phyloP scores from a whole-genome alignment of 2,113 vertebrate species.

The Cisticola juncidis region DNA sequence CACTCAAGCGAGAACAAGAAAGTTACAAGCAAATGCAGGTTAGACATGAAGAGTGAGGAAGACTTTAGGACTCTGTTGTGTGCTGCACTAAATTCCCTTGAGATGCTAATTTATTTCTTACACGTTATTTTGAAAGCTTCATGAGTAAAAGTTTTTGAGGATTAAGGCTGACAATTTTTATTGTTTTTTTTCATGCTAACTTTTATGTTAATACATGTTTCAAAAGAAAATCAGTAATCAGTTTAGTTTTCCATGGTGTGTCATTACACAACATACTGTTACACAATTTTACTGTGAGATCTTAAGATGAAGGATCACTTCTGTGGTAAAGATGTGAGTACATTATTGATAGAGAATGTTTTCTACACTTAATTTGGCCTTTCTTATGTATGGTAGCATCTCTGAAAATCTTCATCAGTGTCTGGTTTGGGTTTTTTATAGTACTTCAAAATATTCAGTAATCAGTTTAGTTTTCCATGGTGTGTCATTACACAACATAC shows the following conservation, averaged over 20 bases:
- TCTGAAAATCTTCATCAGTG: background rate
- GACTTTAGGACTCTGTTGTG: background rate
- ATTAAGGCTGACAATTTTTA: background rate
- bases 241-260: background rate
- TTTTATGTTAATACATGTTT: background rate
- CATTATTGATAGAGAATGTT: background rate
- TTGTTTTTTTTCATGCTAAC: background rate
- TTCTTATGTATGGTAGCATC: background rate
- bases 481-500: background rate
- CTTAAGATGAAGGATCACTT: background rate
- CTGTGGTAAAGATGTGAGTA: background rate
- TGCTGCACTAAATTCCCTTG: background rate
- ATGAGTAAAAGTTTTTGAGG: background rate
- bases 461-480: background rate
- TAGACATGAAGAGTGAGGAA: background rate
- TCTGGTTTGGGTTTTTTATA: background rate
- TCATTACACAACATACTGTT: background rate
- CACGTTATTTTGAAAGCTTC: background rate
- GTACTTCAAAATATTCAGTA: background rate
- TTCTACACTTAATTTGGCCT: background rate
- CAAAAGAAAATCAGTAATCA: background rate
- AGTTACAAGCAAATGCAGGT: slow-evolving; percentile 94
- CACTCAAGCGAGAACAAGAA: slow-evolving; percentile 88
- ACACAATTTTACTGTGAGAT: background rate
- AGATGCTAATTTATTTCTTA: background rate